Percentiles rank a stretch among this genome's conserved stretches.
Evolutionary conservation across 2,888 invertebrate genomes (phyloP).

Genomic region (Latrodectus elegans): DNA sequence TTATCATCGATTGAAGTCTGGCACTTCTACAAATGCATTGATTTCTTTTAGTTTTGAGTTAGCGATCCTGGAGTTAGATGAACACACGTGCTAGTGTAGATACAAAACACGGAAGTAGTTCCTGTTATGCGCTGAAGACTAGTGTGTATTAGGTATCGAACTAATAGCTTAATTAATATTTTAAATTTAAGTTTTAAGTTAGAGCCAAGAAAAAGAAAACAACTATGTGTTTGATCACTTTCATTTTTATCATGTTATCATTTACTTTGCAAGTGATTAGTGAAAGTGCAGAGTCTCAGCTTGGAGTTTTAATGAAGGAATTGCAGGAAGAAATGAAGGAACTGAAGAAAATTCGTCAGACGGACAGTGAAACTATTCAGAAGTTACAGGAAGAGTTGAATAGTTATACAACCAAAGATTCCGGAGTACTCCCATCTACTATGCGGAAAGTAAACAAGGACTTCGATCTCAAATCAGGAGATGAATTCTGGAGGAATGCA

Average conservation of each 20-base stretch:
- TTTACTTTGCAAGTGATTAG: neutral
- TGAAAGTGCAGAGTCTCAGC: constrained; percentile 7
- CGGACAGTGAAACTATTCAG: constrained; percentile 63
- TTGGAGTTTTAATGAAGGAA: constrained; percentile 34
- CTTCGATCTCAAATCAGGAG: neutral
- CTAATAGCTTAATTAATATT: too few species aligned
- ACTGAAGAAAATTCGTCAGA: constrained; percentile 36
- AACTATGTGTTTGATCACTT: constrained; percentile 11
- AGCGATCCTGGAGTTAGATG: too few species aligned
- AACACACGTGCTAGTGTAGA: too few species aligned
- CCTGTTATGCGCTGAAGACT: neutral
- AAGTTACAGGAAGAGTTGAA: constrained; percentile 53
- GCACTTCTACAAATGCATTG: too few species aligned
- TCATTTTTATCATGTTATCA: constrained; percentile 1
- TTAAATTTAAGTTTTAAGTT: too few species aligned
- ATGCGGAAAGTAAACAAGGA: neutral
- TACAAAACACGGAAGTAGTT: too few species aligned
- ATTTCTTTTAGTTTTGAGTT: too few species aligned
- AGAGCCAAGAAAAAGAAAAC: too few species aligned
- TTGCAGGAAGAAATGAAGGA: constrained; percentile 54
- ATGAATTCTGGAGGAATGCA: constrained; percentile 11
- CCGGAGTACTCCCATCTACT: neutral
- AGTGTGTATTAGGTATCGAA: too few species aligned
- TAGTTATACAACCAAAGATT: constrained; percentile 5
- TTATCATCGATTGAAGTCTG: too few species aligned